phyloP scores from a whole-genome alignment of 2,113 vertebrate species.

The Zootoca vivipara region DNA sequence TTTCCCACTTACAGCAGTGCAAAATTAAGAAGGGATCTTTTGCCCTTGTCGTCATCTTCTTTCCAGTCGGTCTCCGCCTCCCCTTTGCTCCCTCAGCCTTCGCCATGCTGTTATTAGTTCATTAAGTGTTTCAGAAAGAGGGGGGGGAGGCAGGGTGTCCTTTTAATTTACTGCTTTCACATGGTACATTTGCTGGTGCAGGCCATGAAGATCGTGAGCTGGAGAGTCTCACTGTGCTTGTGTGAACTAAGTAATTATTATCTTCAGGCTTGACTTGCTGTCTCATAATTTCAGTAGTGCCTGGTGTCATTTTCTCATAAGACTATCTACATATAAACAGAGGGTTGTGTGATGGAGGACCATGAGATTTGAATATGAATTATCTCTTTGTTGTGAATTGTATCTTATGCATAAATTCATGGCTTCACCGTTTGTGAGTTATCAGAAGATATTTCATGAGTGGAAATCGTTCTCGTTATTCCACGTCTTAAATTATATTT shows the following conservation, averaged over 20 bases:
- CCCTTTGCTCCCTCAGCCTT: slow-evolving; percentile 7
- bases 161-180: slow-evolving; percentile 44
- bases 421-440: slow-evolving; percentile 53
- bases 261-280: slow-evolving; percentile 56
- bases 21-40: slow-evolving; percentile 28
- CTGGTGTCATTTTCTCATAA: slow-evolving; percentile 61
- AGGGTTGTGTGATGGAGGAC: slow-evolving; percentile 51
- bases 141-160: neutral
- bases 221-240: slow-evolving; percentile 35
- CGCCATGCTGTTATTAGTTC: slow-evolving; percentile 24
- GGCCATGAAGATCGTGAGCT: slow-evolving; percentile 32
- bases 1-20: slow-evolving; percentile 5
- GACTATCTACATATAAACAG: slow-evolving; percentile 65
- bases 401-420: slow-evolving; percentile 57
- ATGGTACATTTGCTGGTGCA: slow-evolving; percentile 29
- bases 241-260: slow-evolving; percentile 56
- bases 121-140: slow-evolving; percentile 17
- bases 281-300: slow-evolving; percentile 60
- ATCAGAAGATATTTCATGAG: slow-evolving; percentile 65
- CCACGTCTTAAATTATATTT: slow-evolving; percentile 65
- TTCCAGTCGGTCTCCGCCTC: neutral
- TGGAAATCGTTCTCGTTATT: slow-evolving; percentile 68
- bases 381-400: slow-evolving; percentile 58
- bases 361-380: slow-evolving; percentile 61
- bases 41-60: neutral